These are phyloP conservation scores for Asteroscopus sphinx DNA, from an alignment of 2,888 invertebrate species.

Conservation along the genomic window DNA sequence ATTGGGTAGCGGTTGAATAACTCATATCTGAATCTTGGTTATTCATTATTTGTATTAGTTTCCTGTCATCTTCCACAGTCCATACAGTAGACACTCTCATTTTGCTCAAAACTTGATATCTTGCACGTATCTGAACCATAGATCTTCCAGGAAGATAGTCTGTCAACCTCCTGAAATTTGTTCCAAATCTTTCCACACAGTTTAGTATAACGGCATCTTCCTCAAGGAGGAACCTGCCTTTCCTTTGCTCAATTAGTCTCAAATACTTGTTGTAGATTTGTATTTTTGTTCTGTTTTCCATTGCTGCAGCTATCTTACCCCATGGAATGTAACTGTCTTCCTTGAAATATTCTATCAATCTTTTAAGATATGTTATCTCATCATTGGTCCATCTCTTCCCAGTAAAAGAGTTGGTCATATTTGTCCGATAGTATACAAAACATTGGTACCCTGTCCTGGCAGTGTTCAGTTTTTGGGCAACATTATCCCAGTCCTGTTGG, in stretches of 20 bases:
- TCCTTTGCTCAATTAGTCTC: slow-evolving; percentile 80
- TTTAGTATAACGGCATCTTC: slow-evolving; percentile 92
- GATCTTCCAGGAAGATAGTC: slow-evolving; percentile 91
- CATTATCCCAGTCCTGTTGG: slow-evolving; percentile 91
- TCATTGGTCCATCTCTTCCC: slow-evolving; percentile 90
- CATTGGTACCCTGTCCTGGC: slow-evolving; percentile 92
- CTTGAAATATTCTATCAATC: slow-evolving; percentile 91
- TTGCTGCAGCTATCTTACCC: slow-evolving; percentile 91
- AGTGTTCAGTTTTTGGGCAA: slow-evolving; percentile 89
- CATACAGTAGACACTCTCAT: slow-evolving; percentile 86
- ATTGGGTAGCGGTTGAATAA: slow-evolving; percentile 83
- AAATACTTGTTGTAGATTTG: slow-evolving; percentile 91
- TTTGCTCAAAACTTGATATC: slow-evolving; percentile 88
- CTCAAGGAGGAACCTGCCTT: slow-evolving; percentile 91
- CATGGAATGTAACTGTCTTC: slow-evolving; percentile 93
- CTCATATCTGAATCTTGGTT: slow-evolving; percentile 77
- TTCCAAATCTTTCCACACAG: slow-evolving; percentile 90
- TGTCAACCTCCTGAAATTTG: slow-evolving; percentile 90
- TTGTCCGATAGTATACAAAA: slow-evolving; percentile 91
- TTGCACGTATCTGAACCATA: slow-evolving; percentile 89
- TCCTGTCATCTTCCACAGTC: slow-evolving; percentile 91
- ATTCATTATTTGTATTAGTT: slow-evolving; percentile 88
- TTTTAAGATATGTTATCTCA: slow-evolving; percentile 92
- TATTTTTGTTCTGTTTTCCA: slow-evolving; percentile 91
- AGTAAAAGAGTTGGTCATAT: slow-evolving; percentile 71